Conservation (phyloP, 2,113 vertebrate genomes). For the Montifringilla adamsi region DNA sequence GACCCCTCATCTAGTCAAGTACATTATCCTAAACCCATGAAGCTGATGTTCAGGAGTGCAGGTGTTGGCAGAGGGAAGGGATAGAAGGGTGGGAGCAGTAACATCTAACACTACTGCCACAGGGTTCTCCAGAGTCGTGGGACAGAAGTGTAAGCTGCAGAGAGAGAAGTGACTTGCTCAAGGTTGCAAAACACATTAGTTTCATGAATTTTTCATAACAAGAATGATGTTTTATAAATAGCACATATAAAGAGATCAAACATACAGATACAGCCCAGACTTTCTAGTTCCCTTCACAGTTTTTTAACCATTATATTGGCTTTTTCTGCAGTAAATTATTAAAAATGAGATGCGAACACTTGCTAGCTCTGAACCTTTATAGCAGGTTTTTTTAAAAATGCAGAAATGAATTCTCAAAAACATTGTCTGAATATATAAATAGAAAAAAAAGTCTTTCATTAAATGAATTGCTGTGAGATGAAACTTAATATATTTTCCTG, state of each 20-base stretch:
- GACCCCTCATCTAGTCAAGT: not conserved
- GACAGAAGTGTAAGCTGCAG: not conserved
- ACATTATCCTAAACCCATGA: not conserved
- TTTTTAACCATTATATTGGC: not conserved
- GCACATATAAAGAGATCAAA: not conserved
- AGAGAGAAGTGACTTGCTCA: not conserved
- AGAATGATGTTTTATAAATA: slow-evolving; percentile 28
- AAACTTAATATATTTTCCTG: slow-evolving; percentile 25
- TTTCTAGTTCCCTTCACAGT: not conserved
- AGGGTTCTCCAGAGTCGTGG: not conserved
- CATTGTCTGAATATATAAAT: slow-evolving; percentile 28
- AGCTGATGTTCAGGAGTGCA: not conserved
- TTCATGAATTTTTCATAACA: slow-evolving; percentile 26
- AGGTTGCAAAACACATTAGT: slow-evolving; percentile 21
- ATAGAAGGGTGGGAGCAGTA: not conserved
- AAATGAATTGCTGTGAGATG: slow-evolving; percentile 43
- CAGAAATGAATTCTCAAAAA: slow-evolving; percentile 47
- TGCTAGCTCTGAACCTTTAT: not conserved
- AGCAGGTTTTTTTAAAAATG: not conserved
- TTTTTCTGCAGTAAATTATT: slow-evolving; percentile 11
- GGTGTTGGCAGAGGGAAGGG: not conserved
- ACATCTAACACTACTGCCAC: not conserved
- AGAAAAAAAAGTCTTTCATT: not conserved
- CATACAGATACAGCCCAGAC: not conserved
- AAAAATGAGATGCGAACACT: not conserved